These are phyloP conservation scores for Epinotia ramella DNA, from an alignment of 2,888 invertebrate genomes.

Conservation along the genomic window DNA sequence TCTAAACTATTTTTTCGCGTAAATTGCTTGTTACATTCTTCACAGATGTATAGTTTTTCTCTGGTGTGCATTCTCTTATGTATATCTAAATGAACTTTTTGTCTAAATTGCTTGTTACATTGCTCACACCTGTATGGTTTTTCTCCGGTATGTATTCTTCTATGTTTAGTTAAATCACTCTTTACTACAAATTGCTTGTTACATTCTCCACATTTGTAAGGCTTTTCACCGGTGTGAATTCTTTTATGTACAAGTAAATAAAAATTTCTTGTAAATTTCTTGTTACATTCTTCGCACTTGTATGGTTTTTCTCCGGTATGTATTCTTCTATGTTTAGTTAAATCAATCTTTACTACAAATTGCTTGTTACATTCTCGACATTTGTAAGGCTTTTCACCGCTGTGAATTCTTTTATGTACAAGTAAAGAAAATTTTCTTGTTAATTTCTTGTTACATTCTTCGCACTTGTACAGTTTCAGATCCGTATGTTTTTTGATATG, in stretches of 20 bases:
- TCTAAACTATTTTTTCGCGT: not conserved
- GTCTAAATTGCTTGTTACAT: not conserved
- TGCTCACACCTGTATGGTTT: too few relatives aligned
- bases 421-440: not conserved
- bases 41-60: not conserved
- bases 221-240: not conserved
- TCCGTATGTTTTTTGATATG: not conserved
- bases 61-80: not conserved
- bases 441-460: too few relatives aligned
- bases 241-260: not conserved
- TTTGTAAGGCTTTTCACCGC: not conserved
- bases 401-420: not conserved
- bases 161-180: too few relatives aligned
- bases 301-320: not conserved
- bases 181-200: too few relatives aligned
- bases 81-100: not conserved
- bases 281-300: not conserved
- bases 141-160: too few relatives aligned
- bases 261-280: too few relatives aligned
- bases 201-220: too few relatives aligned
- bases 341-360: too few relatives aligned
- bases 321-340: too few relatives aligned
- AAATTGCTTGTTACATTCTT: not conserved
- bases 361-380: not conserved
- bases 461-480: not conserved